Evolutionary conservation across 2,888 invertebrate species (phyloP).

Genomic region (Ceriagrion tenellum): DNA sequence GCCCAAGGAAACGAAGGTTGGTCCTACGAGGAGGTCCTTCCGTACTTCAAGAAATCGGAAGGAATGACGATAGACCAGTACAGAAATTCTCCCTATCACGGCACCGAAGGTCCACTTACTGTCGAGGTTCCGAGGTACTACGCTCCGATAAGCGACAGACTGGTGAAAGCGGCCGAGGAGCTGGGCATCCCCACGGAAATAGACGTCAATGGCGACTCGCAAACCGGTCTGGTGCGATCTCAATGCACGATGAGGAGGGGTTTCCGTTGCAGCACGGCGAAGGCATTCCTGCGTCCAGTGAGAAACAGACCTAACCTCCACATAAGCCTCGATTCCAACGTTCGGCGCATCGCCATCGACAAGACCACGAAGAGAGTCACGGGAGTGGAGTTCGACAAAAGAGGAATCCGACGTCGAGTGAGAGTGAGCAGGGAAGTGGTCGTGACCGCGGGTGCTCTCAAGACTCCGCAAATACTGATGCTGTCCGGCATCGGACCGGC

Average conservation of each 20-base stretch:
- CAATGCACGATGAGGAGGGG: conserved; percentile 76
- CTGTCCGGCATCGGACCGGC: conserved; percentile 84
- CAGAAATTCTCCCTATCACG: conserved; percentile 75
- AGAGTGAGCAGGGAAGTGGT: conserved; percentile 82
- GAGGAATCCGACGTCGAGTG: conserved; percentile 68
- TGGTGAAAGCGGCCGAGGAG: conserved; percentile 65
- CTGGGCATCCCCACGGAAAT: conserved; percentile 74
- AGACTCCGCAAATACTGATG: conserved; percentile 85
- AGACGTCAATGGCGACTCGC: conserved; percentile 77
- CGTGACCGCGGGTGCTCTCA: conserved; percentile 84
- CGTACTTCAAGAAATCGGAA: conserved; percentile 73
- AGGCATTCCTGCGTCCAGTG: conserved; percentile 78
- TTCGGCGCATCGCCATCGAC: conserved; percentile 80
- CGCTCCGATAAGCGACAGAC: conserved; percentile 45
- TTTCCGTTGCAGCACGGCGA: conserved; percentile 77
- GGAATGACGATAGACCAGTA: conserved; percentile 74
- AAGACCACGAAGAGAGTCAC: conserved; percentile 76
- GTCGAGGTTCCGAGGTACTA: conserved; percentile 76
- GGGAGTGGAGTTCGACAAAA: conserved; percentile 77
- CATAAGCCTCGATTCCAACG: conserved; percentile 81
- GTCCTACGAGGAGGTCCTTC: conserved; percentile 74
- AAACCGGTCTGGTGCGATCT: conserved; percentile 79
- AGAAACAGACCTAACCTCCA: conserved; percentile 81
- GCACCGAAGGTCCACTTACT: conserved; percentile 77
- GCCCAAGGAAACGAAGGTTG: conserved; percentile 72